phyloP scores from a whole-genome alignment of 2,797 vertebrate species.

The Cyprinodon diabolis region DNA sequence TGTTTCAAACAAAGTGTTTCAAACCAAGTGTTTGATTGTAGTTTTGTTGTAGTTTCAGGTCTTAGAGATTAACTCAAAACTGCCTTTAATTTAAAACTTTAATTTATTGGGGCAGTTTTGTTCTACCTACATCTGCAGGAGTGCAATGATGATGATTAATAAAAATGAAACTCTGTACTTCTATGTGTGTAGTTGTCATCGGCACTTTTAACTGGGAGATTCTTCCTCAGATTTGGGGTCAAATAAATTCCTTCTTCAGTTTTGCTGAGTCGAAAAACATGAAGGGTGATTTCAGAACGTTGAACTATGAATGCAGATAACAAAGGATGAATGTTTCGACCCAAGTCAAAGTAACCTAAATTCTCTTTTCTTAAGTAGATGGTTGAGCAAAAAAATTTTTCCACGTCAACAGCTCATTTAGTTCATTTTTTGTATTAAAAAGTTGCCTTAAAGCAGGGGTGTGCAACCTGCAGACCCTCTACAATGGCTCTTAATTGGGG shows the following conservation, averaged over 20 bases:
- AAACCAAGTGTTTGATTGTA: slow-evolving; percentile 59
- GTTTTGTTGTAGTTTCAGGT: slow-evolving; percentile 59
- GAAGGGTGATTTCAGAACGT: neutral
- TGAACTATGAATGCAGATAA: neutral
- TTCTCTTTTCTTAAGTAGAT: neutral
- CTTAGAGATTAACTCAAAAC: slow-evolving; percentile 48
- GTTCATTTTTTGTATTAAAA: too few species aligned
- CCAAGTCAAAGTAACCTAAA: neutral
- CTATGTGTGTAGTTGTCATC: slow-evolving; percentile 10
- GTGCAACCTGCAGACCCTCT: too few species aligned
- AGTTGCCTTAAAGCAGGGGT: too few species aligned
- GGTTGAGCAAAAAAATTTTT: too few species aligned
- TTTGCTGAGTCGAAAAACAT: neutral
- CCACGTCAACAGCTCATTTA: too few species aligned
- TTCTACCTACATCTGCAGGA: slow-evolving; percentile 61
- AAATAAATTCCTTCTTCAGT: neutral
- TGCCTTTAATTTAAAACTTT: slow-evolving; percentile 77
- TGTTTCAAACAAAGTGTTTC: slow-evolving; percentile 61
- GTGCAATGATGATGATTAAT: slow-evolving; percentile 61
- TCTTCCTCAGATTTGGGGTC: neutral
- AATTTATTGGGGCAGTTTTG: slow-evolving; percentile 76
- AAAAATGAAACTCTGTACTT: slow-evolving; percentile 20
- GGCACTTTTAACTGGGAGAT: neutral
- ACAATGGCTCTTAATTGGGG: too few species aligned
- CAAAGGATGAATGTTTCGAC: neutral